Percentiles rank a stretch among this genome's conserved stretches.
phyloP scores from a whole-genome alignment of 2,113 vertebrate genomes.

The rabbit (Oryctolagus cuniculus) region DNA sequence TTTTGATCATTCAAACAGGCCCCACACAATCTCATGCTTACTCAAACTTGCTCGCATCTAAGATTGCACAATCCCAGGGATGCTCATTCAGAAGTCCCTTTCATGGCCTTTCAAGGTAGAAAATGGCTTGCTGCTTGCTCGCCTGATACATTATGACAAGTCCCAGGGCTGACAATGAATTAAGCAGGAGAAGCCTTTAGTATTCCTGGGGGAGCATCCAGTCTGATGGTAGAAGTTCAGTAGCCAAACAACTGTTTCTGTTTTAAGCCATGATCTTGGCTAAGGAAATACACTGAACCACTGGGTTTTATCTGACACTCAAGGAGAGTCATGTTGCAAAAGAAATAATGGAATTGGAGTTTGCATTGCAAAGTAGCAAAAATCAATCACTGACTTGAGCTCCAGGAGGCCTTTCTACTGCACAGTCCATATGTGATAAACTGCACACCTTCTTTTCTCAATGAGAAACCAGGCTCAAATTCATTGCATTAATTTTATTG shows the following conservation, averaged over 20 bases:
- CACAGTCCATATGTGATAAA: slow-evolving; percentile 19
- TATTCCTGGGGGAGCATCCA: neutral
- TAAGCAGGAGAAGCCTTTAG: neutral
- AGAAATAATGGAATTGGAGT: slow-evolving; percentile 1
- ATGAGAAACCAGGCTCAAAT: slow-evolving; percentile 39
- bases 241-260: slow-evolving; percentile 17
- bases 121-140: neutral
- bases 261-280: slow-evolving; percentile 10
- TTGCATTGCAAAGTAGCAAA: slow-evolving; percentile 63
- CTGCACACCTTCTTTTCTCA: neutral
- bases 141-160: neutral
- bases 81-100: neutral
- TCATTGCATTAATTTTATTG: slow-evolving; percentile 74
- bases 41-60: neutral
- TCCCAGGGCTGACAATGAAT: neutral
- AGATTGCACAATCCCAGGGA: neutral
- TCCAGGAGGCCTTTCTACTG: neutral
- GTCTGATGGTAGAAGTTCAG: neutral
- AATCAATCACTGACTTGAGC: slow-evolving; percentile 37
- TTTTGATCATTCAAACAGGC: neutral
- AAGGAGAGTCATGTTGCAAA: slow-evolving; percentile 15
- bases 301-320: slow-evolving; percentile 49
- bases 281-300: neutral
- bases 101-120: neutral
- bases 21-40: neutral